Conservation (phyloP, 2,113 vertebrate species). For the Epinephelus cyanopodus region DNA sequence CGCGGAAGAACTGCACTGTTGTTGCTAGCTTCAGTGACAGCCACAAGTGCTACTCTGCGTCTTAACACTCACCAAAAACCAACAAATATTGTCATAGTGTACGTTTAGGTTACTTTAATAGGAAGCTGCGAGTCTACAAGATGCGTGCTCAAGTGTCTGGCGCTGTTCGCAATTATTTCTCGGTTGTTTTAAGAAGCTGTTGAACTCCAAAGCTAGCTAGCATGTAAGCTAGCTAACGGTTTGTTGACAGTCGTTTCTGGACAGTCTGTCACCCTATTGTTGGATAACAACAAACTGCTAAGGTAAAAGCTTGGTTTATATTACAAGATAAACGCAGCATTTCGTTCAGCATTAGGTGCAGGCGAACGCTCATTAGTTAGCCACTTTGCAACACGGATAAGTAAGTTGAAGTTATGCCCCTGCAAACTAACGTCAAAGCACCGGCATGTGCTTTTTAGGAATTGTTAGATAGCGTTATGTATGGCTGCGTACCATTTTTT, state of each 20-base stretch:
- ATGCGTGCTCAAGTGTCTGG: no score
- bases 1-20: constrained; percentile 34
- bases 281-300: not conserved
- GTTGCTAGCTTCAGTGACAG: not conserved
- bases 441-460: not conserved
- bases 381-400: no score
- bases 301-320: not conserved
- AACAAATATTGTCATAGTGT: not conserved
- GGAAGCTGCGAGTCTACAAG: not conserved
- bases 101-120: not conserved
- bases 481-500: constrained; percentile 53
- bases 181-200: not conserved
- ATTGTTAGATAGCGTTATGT: not conserved
- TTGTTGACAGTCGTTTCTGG: not conserved
- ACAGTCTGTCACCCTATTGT: not conserved
- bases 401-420: no score
- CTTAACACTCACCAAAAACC: not conserved
- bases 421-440: not conserved
- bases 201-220: constrained; percentile 34
- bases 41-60: not conserved
- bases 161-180: not conserved
- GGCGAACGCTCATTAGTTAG: not conserved
- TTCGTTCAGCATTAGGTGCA: not conserved
- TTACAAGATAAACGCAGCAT: not conserved
- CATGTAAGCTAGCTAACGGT: constrained; percentile 17